These are phyloP conservation scores for Galago senegalensis DNA, from an alignment of 2,797 vertebrate genomes.

Conservation along the genomic window DNA sequence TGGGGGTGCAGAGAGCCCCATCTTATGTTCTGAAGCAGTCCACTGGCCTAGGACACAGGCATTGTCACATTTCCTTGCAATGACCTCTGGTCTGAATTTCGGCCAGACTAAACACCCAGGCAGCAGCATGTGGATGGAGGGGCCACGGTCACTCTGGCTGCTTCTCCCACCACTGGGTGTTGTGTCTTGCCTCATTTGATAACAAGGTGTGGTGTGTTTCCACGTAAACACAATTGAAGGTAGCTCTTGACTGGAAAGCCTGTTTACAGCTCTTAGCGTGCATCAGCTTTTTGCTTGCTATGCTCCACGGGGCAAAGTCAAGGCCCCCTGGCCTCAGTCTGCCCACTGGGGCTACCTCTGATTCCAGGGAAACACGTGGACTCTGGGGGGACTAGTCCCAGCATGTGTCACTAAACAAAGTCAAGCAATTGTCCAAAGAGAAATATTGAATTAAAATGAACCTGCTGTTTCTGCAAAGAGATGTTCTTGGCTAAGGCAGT, in stretches of 20 bases:
- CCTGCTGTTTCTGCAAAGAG: not conserved
- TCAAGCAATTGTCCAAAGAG: not conserved
- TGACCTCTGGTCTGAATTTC: constrained; percentile 38
- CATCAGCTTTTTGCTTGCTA: not conserved
- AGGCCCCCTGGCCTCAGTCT: not conserved
- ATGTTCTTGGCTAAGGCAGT: not conserved
- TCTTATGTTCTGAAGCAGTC: not conserved
- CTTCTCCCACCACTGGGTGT: not conserved
- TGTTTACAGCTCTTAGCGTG: not conserved
- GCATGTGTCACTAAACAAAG: not conserved
- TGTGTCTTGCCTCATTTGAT: constrained; percentile 48
- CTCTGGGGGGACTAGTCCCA: not conserved
- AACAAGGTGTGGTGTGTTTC: constrained; percentile 28
- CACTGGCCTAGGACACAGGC: not conserved
- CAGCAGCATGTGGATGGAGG: not conserved
- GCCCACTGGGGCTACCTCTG: not conserved
- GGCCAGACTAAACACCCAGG: not conserved
- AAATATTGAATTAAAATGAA: constrained; percentile 35
- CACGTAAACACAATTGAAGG: not conserved
- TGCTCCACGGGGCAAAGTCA: fast-evolving
- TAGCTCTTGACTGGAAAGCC: constrained; percentile 1
- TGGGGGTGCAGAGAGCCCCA: not conserved
- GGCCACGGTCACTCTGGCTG: not conserved
- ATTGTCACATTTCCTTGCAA: not conserved
- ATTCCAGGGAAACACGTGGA: not conserved